These are phyloP conservation scores for Phrynocephalus forsythii DNA, from an alignment of 2,797 vertebrate genomes.

Conservation along the genomic window DNA sequence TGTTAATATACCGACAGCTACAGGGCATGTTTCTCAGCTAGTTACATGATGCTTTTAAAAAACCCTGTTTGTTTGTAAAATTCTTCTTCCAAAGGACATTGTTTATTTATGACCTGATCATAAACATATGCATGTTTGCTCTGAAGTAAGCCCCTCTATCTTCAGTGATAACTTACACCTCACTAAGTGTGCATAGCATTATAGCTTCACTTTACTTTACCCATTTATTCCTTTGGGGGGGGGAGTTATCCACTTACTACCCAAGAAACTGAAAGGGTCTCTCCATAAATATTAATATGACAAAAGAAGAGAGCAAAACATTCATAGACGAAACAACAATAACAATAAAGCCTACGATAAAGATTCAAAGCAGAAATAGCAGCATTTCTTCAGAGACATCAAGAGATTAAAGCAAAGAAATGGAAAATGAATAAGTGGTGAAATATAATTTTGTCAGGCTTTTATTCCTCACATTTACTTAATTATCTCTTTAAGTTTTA, in stretches of 20 bases:
- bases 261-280: background rate
- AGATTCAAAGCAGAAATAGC: conserved; percentile 3
- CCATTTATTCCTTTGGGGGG: background rate
- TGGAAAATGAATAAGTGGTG: background rate
- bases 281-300: background rate
- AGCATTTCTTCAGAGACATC: background rate
- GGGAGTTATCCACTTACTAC: background rate
- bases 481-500: background rate
- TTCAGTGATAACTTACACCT: background rate
- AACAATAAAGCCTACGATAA: background rate
- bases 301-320: background rate
- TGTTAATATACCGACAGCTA: background rate
- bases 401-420: background rate
- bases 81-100: background rate
- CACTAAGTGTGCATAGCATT: background rate
- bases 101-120: background rate
- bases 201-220: background rate
- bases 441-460: conserved; percentile 1
- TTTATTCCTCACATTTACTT: background rate
- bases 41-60: background rate
- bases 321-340: background rate
- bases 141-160: background rate
- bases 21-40: background rate
- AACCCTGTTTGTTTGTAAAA: background rate
- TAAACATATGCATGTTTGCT: background rate